phyloP scores from a whole-genome alignment of 1,140 invertebrate species.

The Listronotus bonariensis region DNA sequence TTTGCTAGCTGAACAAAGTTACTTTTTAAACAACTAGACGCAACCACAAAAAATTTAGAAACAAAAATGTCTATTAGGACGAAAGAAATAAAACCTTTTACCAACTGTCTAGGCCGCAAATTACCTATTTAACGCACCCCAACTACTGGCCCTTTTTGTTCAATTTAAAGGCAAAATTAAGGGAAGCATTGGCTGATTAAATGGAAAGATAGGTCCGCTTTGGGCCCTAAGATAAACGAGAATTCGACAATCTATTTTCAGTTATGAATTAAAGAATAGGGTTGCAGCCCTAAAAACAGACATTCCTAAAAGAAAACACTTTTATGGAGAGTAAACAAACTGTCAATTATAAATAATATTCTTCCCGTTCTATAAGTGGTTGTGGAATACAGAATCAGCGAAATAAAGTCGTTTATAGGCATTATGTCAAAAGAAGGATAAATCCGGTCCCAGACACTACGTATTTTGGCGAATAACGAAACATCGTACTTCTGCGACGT shows the following conservation, averaged over 20 bases:
- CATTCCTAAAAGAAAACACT: background rate
- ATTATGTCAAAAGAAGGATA: no score
- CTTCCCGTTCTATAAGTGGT: no score
- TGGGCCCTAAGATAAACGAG: background rate
- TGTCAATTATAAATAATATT: no score
- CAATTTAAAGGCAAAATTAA: slow-evolving; percentile 13
- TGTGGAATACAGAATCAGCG: no score
- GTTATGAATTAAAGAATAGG: background rate
- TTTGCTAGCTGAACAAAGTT: no score
- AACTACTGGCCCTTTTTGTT: slow-evolving; percentile 5
- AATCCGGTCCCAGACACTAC: no score
- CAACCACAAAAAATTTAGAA: no score
- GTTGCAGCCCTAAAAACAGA: background rate
- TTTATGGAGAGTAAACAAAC: no score
- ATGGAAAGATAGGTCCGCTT: slow-evolving; percentile 1
- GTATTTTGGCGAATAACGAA: no score
- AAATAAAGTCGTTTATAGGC: no score
- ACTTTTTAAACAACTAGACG: no score
- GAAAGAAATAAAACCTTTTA: slow-evolving; percentile 8
- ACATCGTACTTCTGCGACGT: no score
- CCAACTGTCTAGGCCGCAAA: slow-evolving; percentile 15
- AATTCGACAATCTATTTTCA: slow-evolving; percentile 1
- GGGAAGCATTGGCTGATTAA: slow-evolving; percentile 2
- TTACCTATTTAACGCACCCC: slow-evolving; percentile 15
- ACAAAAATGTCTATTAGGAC: background rate